These are phyloP conservation scores for Brachyhypopomus gauderio DNA, from an alignment of 2,113 vertebrate species.

Conservation along the genomic window DNA sequence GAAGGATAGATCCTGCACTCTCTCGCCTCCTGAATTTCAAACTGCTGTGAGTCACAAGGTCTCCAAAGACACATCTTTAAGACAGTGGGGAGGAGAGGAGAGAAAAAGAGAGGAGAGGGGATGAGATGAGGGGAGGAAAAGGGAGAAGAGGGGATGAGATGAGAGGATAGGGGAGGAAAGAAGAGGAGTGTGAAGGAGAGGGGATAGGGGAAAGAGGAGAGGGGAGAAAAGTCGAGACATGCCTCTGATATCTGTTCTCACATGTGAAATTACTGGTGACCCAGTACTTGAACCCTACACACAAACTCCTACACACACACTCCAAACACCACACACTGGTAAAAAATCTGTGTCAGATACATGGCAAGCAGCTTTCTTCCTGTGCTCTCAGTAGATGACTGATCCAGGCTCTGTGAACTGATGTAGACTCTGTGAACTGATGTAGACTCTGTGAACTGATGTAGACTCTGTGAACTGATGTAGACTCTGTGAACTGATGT, in stretches of 20 bases:
- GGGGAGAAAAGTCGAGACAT: not conserved
- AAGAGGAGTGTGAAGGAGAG: not conserved
- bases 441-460: too few relatives aligned
- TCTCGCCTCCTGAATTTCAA: slow-evolving; percentile 27
- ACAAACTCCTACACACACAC: not conserved
- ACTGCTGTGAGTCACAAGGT: slow-evolving; percentile 11
- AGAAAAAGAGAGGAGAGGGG: not conserved
- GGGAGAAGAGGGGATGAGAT: not conserved
- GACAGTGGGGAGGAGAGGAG: not conserved
- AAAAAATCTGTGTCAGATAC: not conserved
- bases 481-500: too few relatives aligned
- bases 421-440: not conserved
- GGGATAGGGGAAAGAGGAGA: too few relatives aligned
- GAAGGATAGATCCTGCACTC: not conserved
- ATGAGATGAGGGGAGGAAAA: not conserved
- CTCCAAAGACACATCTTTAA: not conserved
- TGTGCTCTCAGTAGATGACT: not conserved
- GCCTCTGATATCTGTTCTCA: not conserved
- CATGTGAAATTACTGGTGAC: not conserved
- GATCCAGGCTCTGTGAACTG: not conserved
- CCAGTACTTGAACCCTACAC: not conserved
- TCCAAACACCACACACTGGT: not conserved
- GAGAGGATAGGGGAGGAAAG: not conserved
- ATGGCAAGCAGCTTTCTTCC: too few relatives aligned
- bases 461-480: too few relatives aligned